Evolutionary conservation across 2,888 invertebrate genomes (phyloP).

Genomic region (Eumacrocentrus americanus): DNA sequence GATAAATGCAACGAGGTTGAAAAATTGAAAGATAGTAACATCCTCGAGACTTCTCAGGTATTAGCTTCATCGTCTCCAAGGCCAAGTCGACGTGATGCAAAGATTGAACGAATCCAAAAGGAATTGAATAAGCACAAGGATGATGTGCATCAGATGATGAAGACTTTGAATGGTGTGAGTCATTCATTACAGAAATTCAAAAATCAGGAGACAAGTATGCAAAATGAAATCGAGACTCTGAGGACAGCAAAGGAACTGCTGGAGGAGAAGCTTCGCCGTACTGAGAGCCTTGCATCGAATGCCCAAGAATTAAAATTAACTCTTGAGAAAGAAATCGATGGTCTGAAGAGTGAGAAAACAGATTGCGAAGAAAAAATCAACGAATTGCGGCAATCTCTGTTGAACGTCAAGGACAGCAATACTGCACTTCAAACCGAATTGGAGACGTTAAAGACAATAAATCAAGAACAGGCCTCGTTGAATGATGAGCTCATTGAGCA

Average conservation of each 20-base stretch:
- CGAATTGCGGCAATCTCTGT: constrained; percentile 16
- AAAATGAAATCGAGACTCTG: constrained; percentile 41
- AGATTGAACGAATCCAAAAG: constrained; percentile 42
- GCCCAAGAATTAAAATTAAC: constrained; percentile 1
- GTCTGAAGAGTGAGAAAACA: constrained; percentile 26
- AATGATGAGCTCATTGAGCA: constrained; percentile 19
- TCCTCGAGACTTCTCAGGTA: constrained; percentile 25
- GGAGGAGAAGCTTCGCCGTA: constrained; percentile 29
- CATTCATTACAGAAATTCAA: constrained; percentile 37
- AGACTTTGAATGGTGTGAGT: constrained; percentile 28
- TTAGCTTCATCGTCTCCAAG: constrained; percentile 19
- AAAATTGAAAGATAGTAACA: constrained; percentile 48
- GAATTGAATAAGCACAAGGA: constrained; percentile 40
- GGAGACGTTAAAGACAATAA: constrained; percentile 8
- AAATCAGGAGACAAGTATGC: constrained; percentile 29
- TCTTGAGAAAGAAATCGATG: constrained; percentile 20
- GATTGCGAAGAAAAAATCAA: constrained; percentile 6
- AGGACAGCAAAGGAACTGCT: constrained; percentile 39
- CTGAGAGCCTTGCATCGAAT: constrained; percentile 17
- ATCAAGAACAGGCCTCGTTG: not conserved
- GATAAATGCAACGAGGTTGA: constrained; percentile 43
- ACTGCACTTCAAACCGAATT: constrained; percentile 9
- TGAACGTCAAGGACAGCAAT: constrained; percentile 15
- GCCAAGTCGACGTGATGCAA: constrained; percentile 27
- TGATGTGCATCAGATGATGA: constrained; percentile 41